Evolutionary conservation across 2,113 vertebrate genomes (phyloP).

Genomic region (Bufo bufo): DNA sequence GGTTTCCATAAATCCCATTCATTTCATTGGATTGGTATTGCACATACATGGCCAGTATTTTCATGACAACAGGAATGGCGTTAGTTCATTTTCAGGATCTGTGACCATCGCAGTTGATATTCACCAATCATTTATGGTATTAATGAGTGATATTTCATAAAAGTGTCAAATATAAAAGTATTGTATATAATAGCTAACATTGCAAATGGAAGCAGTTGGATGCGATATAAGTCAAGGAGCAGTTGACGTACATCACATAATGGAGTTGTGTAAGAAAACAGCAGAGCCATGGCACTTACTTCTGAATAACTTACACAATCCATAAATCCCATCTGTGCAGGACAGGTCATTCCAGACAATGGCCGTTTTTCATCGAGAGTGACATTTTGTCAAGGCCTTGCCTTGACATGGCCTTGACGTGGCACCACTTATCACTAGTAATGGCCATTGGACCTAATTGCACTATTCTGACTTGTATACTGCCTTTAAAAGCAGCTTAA

Average conservation of each 20-base stretch:
- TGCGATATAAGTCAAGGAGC: not conserved
- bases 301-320: not conserved
- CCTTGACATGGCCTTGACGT: slow-evolving; percentile 1
- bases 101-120: not conserved
- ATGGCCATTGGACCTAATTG: not conserved
- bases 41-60: not conserved
- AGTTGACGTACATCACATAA: not conserved
- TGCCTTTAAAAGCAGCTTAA: not conserved
- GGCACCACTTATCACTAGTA: not conserved
- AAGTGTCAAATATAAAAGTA: not conserved
- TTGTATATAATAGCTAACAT: not conserved
- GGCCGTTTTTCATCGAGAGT: not conserved
- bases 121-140: not conserved
- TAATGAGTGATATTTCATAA: not conserved
- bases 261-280: not conserved
- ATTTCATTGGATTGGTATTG: not conserved
- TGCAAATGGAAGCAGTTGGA: not conserved
- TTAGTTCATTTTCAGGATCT: not conserved
- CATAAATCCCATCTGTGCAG: not conserved
- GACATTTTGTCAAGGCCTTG: not conserved
- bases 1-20: not conserved
- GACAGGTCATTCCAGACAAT: not conserved
- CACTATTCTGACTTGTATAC: not conserved
- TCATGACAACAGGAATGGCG: not conserved
- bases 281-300: not conserved